Conservation (phyloP, 1,140 invertebrate species). For the Drosophila nebulosa region DNA sequence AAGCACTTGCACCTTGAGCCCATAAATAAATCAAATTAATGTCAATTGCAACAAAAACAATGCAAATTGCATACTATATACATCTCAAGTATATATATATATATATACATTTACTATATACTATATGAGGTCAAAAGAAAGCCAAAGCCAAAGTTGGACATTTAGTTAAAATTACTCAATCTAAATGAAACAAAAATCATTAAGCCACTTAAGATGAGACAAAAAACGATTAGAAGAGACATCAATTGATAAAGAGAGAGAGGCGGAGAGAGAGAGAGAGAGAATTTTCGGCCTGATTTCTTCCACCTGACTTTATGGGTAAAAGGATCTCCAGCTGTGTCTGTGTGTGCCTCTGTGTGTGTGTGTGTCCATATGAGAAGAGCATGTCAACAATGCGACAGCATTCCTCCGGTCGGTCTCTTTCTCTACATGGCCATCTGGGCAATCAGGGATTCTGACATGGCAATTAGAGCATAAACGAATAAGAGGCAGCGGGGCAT, state of each 20-base stretch:
- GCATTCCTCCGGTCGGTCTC: slow-evolving; percentile 25
- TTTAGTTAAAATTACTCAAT: slow-evolving; percentile 50
- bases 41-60: slow-evolving; percentile 56
- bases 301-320: slow-evolving; percentile 14
- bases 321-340: slow-evolving; percentile 20
- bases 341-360: slow-evolving; percentile 10
- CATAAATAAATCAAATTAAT: slow-evolving; percentile 75
- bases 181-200: slow-evolving; percentile 70
- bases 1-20: slow-evolving; percentile 49
- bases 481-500: slow-evolving; percentile 15
- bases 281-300: slow-evolving; percentile 19
- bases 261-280: slow-evolving; percentile 26
- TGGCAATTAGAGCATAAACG: slow-evolving; percentile 68
- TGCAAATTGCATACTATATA: background rate
- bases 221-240: slow-evolving; percentile 5
- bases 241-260: slow-evolving; percentile 8
- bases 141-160: slow-evolving; percentile 6
- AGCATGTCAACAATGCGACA: slow-evolving; percentile 58
- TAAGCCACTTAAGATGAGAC: slow-evolving; percentile 61
- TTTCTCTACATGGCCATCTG: slow-evolving; percentile 20
- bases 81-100: background rate
- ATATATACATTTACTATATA: background rate
- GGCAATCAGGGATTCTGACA: slow-evolving; percentile 69
- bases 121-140: background rate
- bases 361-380: slow-evolving; percentile 39